Evolutionary conservation across 2,797 vertebrate genomes (phyloP).

Genomic region (Podargus strigoides): DNA sequence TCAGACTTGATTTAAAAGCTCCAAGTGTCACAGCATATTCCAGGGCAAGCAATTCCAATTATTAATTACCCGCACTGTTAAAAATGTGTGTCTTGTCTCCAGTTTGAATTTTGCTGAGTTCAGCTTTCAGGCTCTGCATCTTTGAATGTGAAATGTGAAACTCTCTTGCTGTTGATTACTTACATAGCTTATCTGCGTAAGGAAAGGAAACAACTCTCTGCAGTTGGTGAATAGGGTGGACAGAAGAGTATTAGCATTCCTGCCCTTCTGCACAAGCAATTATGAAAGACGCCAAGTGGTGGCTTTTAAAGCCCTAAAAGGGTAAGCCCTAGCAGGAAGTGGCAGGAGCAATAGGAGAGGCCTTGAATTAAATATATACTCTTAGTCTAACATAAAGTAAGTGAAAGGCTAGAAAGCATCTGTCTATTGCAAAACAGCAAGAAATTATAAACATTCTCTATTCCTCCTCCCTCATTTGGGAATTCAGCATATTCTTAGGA

Average conservation of each 20-base stretch:
- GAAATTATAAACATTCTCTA: not conserved
- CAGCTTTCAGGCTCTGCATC: not conserved
- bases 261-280: not conserved
- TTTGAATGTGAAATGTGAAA: constrained; percentile 1
- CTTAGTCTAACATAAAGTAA: not conserved
- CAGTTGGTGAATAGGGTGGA: not conserved
- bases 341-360: not conserved
- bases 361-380: not conserved
- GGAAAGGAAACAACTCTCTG: not conserved
- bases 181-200: not conserved
- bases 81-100: constrained; percentile 2
- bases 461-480: not conserved
- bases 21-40: not conserved
- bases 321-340: not conserved
- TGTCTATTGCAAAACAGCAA: not conserved
- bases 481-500: not conserved
- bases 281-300: not conserved
- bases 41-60: not conserved
- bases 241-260: not conserved
- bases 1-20: not conserved
- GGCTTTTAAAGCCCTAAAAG: not conserved
- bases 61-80: not conserved
- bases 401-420: not conserved
- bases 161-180: not conserved
- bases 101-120: constrained; percentile 35